These are phyloP conservation scores for Artemia sinica DNA, from an alignment of 2,888 invertebrate genomes.

Conservation along the genomic window DNA sequence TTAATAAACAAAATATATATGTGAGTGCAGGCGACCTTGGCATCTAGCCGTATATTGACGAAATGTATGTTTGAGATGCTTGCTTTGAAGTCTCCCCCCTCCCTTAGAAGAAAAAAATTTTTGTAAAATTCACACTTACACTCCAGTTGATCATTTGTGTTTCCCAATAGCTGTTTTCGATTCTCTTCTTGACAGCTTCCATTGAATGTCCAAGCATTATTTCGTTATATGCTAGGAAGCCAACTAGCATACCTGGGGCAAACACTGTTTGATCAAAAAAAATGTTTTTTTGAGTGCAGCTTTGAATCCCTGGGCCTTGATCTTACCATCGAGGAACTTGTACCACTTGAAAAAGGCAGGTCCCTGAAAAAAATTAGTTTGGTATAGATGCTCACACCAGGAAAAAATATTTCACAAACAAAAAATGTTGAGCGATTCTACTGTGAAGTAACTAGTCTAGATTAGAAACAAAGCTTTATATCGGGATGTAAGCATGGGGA, in stretches of 20 bases:
- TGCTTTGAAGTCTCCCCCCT: too few species aligned
- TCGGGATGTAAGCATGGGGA: too few species aligned
- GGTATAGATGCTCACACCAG: too few species aligned
- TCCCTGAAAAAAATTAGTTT: constrained; percentile 7
- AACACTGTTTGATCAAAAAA: constrained; percentile 1
- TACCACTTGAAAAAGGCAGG: background rate
- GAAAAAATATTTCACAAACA: too few species aligned
- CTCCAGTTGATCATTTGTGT: constrained; percentile 12
- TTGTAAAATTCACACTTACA: background rate
- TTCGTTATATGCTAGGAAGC: constrained; percentile 6
- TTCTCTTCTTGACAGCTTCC: background rate
- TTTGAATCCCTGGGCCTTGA: background rate
- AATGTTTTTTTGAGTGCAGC: background rate
- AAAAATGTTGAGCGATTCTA: too few species aligned
- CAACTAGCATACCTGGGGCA: background rate
- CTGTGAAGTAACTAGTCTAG: too few species aligned
- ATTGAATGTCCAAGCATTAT: background rate
- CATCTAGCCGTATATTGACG: too few species aligned
- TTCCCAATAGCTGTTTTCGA: background rate
- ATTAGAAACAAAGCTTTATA: too few species aligned
- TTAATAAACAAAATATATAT: too few species aligned
- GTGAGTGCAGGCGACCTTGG: too few species aligned
- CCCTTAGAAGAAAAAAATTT: too few species aligned
- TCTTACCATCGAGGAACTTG: background rate
- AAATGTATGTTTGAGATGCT: too few species aligned